phyloP scores from a whole-genome alignment of 2,797 vertebrate genomes.

The Pseudochirops cupreus region DNA sequence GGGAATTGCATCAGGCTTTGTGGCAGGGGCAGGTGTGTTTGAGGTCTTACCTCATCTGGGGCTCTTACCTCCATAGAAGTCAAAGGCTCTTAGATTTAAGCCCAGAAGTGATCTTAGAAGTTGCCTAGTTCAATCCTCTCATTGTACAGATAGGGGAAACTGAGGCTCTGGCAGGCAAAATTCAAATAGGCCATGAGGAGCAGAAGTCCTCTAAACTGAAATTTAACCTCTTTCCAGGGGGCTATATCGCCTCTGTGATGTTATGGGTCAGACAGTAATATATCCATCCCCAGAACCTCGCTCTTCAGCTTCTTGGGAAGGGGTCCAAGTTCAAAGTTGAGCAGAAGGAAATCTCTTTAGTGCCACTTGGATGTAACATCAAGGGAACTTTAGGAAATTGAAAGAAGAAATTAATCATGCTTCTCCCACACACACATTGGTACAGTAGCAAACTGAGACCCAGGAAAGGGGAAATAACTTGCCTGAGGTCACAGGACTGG shows the following conservation, averaged over 20 bases:
- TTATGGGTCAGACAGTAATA: background rate
- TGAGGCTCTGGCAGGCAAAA: background rate
- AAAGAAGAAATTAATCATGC: background rate
- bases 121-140: background rate
- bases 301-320: background rate
- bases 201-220: background rate
- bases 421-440: background rate
- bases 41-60: background rate
- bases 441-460: background rate
- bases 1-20: background rate
- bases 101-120: background rate
- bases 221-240: background rate
- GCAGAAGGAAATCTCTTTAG: background rate
- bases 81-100: background rate
- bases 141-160: background rate
- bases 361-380: background rate
- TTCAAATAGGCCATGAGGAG: background rate
- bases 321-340: background rate
- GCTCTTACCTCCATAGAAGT: background rate
- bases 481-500: background rate
- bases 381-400: background rate
- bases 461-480: background rate
- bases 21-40: background rate
- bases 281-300: background rate
- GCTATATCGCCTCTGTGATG: background rate